Conservation (phyloP, 2,797 vertebrate genomes). For the Notolepis coatsorum region DNA sequence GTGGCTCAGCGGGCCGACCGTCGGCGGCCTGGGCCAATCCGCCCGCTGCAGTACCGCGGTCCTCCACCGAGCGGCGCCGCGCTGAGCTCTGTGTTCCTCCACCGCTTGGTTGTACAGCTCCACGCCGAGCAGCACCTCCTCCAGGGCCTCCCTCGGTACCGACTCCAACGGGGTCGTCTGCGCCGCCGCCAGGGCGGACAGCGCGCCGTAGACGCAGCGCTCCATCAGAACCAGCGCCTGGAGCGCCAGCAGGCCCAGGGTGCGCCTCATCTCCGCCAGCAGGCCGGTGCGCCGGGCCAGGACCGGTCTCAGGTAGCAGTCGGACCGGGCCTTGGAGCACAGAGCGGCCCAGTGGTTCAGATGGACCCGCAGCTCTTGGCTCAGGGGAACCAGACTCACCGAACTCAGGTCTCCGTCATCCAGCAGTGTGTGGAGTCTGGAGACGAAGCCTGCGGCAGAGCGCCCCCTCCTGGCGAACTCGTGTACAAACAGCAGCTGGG, state of each 20-base stretch:
- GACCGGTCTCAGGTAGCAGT: slow-evolving; percentile 52
- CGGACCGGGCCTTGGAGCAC: slow-evolving; percentile 60
- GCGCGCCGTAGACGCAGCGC: slow-evolving; percentile 47
- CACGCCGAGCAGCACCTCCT: slow-evolving; percentile 68
- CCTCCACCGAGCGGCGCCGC: slow-evolving; percentile 33
- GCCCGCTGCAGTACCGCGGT: slow-evolving; percentile 38
- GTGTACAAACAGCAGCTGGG: slow-evolving; percentile 74
- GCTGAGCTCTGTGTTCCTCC: slow-evolving; percentile 52
- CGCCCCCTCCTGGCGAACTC: slow-evolving; percentile 67
- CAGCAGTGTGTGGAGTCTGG: slow-evolving; percentile 58
- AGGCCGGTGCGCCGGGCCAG: slow-evolving; percentile 35
- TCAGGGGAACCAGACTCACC: slow-evolving; percentile 50
- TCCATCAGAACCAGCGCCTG: slow-evolving; percentile 74
- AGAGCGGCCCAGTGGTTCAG: slow-evolving; percentile 76
- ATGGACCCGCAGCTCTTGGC: slow-evolving; percentile 74
- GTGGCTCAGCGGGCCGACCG: slow-evolving; percentile 13
- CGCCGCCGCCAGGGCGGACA: slow-evolving; percentile 52
- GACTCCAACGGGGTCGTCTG: slow-evolving; percentile 26
- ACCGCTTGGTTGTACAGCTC: slow-evolving; percentile 71
- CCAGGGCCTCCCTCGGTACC: slow-evolving; percentile 63
- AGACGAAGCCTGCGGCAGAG: slow-evolving; percentile 51
- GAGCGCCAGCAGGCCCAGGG: slow-evolving; percentile 57
- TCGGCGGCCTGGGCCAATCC: slow-evolving; percentile 2
- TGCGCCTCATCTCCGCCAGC: slow-evolving; percentile 53
- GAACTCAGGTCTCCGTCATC: slow-evolving; percentile 38